These are phyloP conservation scores for Pachypanchax playfairii DNA, from an alignment of 2,113 vertebrate species.

Conservation along the genomic window DNA sequence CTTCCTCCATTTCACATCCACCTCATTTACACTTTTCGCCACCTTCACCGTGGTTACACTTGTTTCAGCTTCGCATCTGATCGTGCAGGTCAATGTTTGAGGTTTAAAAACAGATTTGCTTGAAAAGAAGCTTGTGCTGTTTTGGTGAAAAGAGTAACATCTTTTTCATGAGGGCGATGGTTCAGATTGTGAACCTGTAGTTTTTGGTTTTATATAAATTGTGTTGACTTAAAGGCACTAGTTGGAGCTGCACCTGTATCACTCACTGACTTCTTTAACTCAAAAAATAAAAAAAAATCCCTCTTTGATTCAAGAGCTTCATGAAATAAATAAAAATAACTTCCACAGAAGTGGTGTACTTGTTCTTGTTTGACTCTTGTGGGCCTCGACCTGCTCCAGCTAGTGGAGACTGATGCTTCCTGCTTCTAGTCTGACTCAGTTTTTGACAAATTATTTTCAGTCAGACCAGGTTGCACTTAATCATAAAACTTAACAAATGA, in stretches of 20 bases:
- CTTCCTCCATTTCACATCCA: conserved; percentile 11
- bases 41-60: conserved; percentile 28
- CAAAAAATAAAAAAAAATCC: conserved; percentile 1
- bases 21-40: conserved; percentile 30
- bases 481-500: not conserved
- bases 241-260: conserved; percentile 17
- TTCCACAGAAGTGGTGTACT: not conserved
- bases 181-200: conserved; percentile 3
- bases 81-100: conserved; percentile 6
- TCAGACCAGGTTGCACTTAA: not conserved
- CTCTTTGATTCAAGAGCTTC: not conserved
- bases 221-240: conserved; percentile 10
- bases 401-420: conserved; percentile 1
- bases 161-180: conserved; percentile 17
- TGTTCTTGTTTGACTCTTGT: not conserved
- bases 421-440: not conserved
- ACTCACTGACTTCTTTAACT: not conserved
- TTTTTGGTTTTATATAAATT: conserved; percentile 19
- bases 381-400: not conserved
- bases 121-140: conserved; percentile 7
- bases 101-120: not conserved
- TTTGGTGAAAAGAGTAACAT: not conserved
- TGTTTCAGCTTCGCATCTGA: conserved; percentile 39
- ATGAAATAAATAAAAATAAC: not conserved
- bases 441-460: not conserved